Conservation (phyloP, 2,888 invertebrate species). For the Octonoba sinensis region DNA sequence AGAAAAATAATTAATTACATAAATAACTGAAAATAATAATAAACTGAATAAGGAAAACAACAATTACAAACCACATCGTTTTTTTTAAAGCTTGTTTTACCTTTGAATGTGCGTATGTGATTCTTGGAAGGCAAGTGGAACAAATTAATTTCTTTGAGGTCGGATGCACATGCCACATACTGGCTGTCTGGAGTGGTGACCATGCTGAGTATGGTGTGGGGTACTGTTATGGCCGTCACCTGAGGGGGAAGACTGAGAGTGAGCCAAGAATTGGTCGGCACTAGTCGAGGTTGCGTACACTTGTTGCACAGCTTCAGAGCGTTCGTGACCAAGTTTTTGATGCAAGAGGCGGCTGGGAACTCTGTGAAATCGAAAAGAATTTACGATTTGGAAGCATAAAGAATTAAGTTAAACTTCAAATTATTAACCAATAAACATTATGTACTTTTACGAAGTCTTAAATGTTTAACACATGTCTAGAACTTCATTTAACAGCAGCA, state of each 20-base stretch:
- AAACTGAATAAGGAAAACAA: not conserved
- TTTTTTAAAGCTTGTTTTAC: slow-evolving; percentile 72
- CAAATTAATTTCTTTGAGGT: slow-evolving; percentile 68
- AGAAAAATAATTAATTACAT: too few species aligned
- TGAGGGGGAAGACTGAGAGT: slow-evolving; percentile 69
- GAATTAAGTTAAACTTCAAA: not conserved
- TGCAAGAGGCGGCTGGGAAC: slow-evolving; percentile 71
- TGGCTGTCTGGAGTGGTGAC: slow-evolving; percentile 69
- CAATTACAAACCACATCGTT: not conserved
- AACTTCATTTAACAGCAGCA: too few species aligned
- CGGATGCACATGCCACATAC: slow-evolving; percentile 68
- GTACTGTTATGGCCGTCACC: slow-evolving; percentile 68
- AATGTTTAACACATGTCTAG: too few species aligned
- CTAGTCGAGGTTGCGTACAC: slow-evolving; percentile 77
- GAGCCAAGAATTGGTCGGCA: slow-evolving; percentile 90
- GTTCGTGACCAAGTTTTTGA: slow-evolving; percentile 80
- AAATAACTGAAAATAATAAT: not conserved
- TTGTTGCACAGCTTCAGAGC: slow-evolving; percentile 88
- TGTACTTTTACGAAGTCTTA: not conserved
- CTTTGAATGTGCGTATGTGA: slow-evolving; percentile 86
- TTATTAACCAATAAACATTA: not conserved
- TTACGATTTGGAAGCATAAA: not conserved
- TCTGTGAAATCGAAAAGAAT: slow-evolving; percentile 20
- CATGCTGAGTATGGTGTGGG: slow-evolving; percentile 67
- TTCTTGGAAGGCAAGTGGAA: slow-evolving; percentile 78